Evolutionary conservation across 2,888 invertebrate species (phyloP), one percentile per base, ranked within the genome.

Genomic region (Sinotaia quadrata): DNA sequence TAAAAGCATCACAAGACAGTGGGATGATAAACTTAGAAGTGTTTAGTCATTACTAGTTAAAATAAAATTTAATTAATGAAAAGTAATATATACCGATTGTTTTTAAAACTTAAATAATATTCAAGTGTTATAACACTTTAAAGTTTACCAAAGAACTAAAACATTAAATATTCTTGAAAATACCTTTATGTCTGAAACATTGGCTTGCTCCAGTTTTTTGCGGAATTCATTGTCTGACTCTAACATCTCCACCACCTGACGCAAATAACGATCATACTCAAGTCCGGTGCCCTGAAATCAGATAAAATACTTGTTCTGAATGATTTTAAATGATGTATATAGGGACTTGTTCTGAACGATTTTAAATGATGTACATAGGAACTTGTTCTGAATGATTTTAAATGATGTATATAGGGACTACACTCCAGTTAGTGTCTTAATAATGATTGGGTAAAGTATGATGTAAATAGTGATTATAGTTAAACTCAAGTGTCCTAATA

Each of bases 161-260:
- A n/a, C n/a, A n/a, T n/a, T n/a, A n/a, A n/a, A n/a, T n/a, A n/a
- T n/a, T n/a, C n/a, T n/a, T n/a, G n/a, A 79, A 86, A 89, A 89
- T 89, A 95, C 95, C 85, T 93, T 91, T 76, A 97, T 95, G 85
- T 97, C 85, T 10, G 86, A 81, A 34, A 81, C 73, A 71, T 87
- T 85, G 21, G 83, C 78, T 21, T 79, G 78, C 68, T 87, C 86
- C 37, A 88, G 74, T 72, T 87, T 87, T 67, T 86, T 85, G 58
- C 82, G 77, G 76, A 89, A 88, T 0, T 69, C 78, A 27, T 83
- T 80, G 89, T 98, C 98, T 77, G 93, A 94, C 89, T 98, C 97
- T 33, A 98, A 88, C 0, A 94, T 93, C 82, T 94, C 92, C 0
- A 97, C 95, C 0, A 98, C 95, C 89, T 98, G 95, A 77, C 93